Conservation (phyloP, 1,140 invertebrate genomes). For the Ceratina australensis region DNA sequence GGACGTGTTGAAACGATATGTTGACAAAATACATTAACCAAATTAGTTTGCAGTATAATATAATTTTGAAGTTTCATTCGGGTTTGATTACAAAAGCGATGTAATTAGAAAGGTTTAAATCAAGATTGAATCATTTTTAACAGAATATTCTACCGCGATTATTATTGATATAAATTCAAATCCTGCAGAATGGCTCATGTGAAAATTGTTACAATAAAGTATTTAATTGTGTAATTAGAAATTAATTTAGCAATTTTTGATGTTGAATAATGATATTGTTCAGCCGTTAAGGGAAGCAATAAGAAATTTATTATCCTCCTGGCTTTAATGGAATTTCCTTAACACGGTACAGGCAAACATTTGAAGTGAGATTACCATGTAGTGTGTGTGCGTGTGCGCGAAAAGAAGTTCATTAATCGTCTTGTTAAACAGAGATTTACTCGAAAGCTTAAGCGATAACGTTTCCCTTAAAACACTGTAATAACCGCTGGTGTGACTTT, state of each 20-base stretch:
- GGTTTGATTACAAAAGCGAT: conserved; percentile 11
- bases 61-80: neutral
- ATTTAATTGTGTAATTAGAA: too few species aligned
- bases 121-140: too few species aligned
- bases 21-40: neutral
- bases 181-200: too few species aligned
- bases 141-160: too few species aligned
- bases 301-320: neutral
- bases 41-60: neutral
- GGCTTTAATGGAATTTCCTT: neutral
- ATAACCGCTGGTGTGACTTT: neutral
- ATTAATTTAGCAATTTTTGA: too few species aligned
- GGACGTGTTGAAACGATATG: neutral
- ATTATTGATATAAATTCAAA: too few species aligned
- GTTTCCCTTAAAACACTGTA: too few species aligned
- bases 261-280: too few species aligned
- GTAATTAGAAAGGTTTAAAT: neutral
- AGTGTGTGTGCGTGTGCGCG: neutral
- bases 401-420: conserved; percentile 13
- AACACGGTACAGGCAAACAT: neutral
- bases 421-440: conserved; percentile 1
- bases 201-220: too few species aligned
- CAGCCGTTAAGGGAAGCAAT: neutral
- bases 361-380: neutral
- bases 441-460: neutral